These are phyloP conservation scores for Nothocercus nigrocapillus DNA, from an alignment of 2,113 vertebrate species.

Conservation along the genomic window DNA sequence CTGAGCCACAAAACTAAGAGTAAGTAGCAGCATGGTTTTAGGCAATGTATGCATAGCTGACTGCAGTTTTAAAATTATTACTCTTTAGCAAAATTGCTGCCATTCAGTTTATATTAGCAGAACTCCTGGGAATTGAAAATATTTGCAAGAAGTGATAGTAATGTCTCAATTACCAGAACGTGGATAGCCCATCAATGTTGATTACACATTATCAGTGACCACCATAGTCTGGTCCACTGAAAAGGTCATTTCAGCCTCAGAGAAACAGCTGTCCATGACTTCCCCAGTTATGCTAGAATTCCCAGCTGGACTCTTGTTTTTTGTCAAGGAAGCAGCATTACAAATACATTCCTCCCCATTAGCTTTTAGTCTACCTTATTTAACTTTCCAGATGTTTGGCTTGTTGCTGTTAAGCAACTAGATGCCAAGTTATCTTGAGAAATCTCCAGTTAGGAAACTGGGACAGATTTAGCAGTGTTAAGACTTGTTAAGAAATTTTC, in stretches of 20 bases:
- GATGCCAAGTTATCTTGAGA: background rate
- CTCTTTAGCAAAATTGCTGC: background rate
- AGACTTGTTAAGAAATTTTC: background rate
- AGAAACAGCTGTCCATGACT: background rate
- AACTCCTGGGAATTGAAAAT: background rate
- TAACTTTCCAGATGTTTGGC: background rate
- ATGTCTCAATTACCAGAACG: background rate
- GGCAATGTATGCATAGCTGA: background rate
- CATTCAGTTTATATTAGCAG: background rate
- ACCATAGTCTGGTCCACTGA: background rate
- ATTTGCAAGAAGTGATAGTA: background rate
- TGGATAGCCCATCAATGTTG: background rate
- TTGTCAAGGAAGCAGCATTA: background rate
- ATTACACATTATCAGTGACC: background rate
- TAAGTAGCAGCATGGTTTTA: background rate
- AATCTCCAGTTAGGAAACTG: background rate
- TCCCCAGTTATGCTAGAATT: background rate
- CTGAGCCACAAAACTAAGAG: background rate
- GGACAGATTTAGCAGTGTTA: background rate
- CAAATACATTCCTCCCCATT: background rate
- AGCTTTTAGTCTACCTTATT: background rate
- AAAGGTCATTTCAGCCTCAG: background rate
- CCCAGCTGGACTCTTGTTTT: background rate
- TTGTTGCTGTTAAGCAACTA: background rate
- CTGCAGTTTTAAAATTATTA: background rate